A percentile compares a stretch with the other conserved stretches of the same genome.
Evolutionary conservation across 2,797 vertebrate species (phyloP).

Genomic region (Myotis vivesi): DNA sequence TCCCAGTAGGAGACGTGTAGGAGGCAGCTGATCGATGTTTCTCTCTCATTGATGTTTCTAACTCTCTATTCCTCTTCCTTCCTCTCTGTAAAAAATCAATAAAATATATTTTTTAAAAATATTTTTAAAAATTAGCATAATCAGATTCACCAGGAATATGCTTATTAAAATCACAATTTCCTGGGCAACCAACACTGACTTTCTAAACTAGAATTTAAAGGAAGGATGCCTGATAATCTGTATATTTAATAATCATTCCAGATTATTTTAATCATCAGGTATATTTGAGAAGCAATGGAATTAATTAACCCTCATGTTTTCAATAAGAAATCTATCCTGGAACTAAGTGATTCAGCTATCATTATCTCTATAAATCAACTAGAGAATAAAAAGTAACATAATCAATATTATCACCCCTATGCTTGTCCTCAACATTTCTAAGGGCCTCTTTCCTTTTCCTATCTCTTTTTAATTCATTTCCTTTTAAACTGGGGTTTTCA

Average conservation of each 20-base stretch:
- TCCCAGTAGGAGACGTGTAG: too few species aligned
- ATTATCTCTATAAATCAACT: neutral
- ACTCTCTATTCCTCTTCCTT: too few species aligned
- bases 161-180: neutral
- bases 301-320: neutral
- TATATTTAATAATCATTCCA: neutral
- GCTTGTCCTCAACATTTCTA: neutral
- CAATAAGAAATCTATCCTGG: neutral
- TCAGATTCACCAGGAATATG: neutral
- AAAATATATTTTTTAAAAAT: too few species aligned
- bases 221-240: neutral
- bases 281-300: neutral
- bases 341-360: neutral
- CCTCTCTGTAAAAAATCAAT: too few species aligned
- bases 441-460: neutral
- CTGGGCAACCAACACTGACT: neutral
- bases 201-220: constrained; percentile 36
- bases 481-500: neutral
- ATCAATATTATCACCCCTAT: neutral
- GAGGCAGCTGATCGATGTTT: too few species aligned
- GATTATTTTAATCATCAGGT: neutral
- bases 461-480: neutral
- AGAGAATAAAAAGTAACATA: neutral
- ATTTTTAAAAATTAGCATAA: neutral
- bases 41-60: too few species aligned